A percentile compares a stretch with the other conserved stretches of the same genome.
These are phyloP conservation scores for Temnothorax nylanderi DNA, from an alignment of 1,140 invertebrate genomes.

Conservation along the genomic window DNA sequence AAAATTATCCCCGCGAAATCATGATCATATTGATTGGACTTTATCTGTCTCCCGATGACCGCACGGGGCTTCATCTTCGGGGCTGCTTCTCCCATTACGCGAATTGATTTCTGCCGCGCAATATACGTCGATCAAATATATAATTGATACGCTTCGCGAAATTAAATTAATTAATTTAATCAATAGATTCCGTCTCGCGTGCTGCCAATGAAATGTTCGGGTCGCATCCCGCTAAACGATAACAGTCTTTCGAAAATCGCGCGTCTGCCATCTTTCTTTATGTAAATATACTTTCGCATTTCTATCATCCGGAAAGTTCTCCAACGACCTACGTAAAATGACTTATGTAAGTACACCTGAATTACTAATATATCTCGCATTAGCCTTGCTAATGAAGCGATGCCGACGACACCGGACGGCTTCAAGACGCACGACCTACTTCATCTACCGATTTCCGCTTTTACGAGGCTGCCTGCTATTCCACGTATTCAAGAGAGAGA, in stretches of 20 bases:
- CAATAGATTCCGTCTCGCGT: not conserved
- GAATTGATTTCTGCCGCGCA: conserved; percentile 17
- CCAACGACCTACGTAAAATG: conserved; percentile 17
- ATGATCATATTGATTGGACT: not conserved
- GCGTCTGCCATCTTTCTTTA: not conserved
- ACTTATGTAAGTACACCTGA: conserved; percentile 23
- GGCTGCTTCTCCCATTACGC: no score
- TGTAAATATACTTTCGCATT: conserved; percentile 49
- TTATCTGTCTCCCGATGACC: not conserved
- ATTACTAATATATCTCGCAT: conserved; percentile 36
- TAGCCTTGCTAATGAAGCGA: conserved; percentile 45
- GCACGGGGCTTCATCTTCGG: not conserved
- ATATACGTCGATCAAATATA: conserved; percentile 1
- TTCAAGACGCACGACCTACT: conserved; percentile 24
- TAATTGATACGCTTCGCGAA: not conserved
- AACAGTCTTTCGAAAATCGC: conserved; percentile 1
- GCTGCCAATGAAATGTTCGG: not conserved
- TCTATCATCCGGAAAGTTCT: not conserved
- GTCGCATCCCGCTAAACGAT: not conserved
- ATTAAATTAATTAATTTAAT: conserved; percentile 12
- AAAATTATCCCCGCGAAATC: conserved; percentile 3
- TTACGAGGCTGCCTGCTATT: conserved; percentile 10
- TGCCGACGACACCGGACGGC: not conserved
- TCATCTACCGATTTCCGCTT: conserved; percentile 31
- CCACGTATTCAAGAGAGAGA: conserved; percentile 36